phyloP scores from a whole-genome alignment of 2,113 vertebrate genomes.

The Garra rufa region DNA sequence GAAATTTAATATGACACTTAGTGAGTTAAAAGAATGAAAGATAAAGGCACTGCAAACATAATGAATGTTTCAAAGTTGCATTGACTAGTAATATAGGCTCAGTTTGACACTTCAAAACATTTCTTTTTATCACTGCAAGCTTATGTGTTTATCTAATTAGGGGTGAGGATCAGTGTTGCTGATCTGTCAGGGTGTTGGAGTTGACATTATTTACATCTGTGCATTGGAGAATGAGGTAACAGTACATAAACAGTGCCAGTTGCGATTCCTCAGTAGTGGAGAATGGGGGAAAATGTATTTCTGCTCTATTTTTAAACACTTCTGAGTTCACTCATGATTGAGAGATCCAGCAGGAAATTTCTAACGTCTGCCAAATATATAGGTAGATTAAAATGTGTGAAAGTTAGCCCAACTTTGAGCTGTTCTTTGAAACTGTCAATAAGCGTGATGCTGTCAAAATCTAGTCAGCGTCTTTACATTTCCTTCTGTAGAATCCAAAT shows the following conservation, averaged over 20 bases:
- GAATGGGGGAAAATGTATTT: neutral
- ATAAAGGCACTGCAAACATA: neutral
- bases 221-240: neutral
- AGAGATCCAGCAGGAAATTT: neutral
- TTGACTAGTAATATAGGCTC: neutral
- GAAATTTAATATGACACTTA: neutral
- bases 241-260: neutral
- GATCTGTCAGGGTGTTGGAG: neutral
- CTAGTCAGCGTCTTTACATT: too few species aligned
- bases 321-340: neutral
- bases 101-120: constrained; percentile 1
- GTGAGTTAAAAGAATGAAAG: neutral
- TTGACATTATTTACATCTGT: neutral
- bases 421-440: too few species aligned
- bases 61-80: neutral
- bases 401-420: too few species aligned
- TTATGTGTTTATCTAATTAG: neutral
- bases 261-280: neutral
- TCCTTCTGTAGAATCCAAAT: too few species aligned
- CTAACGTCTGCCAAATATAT: neutral
- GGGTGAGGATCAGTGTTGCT: neutral
- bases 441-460: too few species aligned
- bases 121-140: neutral
- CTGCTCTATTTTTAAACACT: neutral
- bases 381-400: too few species aligned